Evolutionary conservation across 1,140 invertebrate genomes (phyloP).

Genomic region (Euura saliciscinereae): DNA sequence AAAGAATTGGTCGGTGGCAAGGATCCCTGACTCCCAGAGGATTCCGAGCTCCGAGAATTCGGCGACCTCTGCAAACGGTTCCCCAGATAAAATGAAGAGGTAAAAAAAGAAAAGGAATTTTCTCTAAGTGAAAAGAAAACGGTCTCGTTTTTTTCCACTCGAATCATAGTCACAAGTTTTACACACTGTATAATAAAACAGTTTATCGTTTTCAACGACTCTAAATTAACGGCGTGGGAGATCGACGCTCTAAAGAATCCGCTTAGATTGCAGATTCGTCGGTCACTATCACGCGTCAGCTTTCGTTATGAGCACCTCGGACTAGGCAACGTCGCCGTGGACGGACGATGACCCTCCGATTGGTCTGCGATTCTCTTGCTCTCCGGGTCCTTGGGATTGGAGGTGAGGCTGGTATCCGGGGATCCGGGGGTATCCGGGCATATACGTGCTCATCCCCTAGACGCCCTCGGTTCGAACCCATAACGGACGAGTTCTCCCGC

Average conservation of each 20-base stretch:
- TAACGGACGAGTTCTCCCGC: conserved; percentile 6
- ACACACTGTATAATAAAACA: too few relatives aligned
- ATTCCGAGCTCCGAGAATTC: too few relatives aligned
- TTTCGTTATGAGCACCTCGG: conserved; percentile 25
- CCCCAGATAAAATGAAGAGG: too few relatives aligned
- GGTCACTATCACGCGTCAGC: conserved; percentile 31
- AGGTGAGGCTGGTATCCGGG: not conserved
- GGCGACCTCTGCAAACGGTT: too few relatives aligned
- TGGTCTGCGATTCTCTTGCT: not conserved
- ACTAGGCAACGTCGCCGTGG: conserved; percentile 24
- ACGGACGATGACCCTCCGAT: not conserved
- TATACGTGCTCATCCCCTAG: not conserved
- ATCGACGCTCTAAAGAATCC: not conserved
- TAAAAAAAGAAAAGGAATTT: too few relatives aligned
- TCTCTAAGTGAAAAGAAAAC: too few relatives aligned
- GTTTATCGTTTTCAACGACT: not conserved
- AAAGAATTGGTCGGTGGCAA: too few relatives aligned
- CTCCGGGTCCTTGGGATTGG: not conserved
- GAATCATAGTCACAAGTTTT: too few relatives aligned
- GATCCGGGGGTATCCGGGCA: not conserved
- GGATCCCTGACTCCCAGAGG: too few relatives aligned
- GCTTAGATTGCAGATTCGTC: not conserved
- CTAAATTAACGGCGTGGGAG: not conserved
- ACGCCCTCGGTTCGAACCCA: not conserved
- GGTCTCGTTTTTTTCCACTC: too few relatives aligned